A percentile compares a stretch with the other conserved stretches of the same genome.
These are phyloP conservation scores for Channa maculata DNA, from an alignment of 2,113 vertebrate genomes.

Conservation along the genomic window DNA sequence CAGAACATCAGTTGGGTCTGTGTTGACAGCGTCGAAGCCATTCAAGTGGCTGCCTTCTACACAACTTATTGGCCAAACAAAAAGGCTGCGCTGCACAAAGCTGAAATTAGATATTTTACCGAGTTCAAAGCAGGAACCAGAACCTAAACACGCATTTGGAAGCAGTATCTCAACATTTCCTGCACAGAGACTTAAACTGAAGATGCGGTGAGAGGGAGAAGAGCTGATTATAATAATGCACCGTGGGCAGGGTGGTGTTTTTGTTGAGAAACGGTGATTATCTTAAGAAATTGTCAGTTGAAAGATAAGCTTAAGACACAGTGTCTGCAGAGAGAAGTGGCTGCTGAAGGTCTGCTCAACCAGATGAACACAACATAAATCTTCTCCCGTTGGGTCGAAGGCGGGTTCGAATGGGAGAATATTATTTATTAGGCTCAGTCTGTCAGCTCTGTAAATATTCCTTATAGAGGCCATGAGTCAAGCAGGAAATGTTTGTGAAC, in stretches of 20 bases:
- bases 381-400: not conserved
- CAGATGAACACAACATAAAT: not conserved
- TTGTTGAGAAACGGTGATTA: conserved; percentile 19
- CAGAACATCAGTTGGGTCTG: conserved; percentile 60
- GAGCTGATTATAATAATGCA: not conserved
- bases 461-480: conserved; percentile 46
- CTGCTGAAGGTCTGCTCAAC: not conserved
- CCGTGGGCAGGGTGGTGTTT: conserved; percentile 9
- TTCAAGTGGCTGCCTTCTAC: conserved; percentile 42
- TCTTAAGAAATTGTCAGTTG: conserved; percentile 9
- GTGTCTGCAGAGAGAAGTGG: conserved; percentile 3
- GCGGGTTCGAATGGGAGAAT: conserved; percentile 6
- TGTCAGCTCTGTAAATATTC: conserved; percentile 78
- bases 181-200: not conserved
- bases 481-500: conserved; percentile 49
- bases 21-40: conserved; percentile 51
- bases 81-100: conserved; percentile 39
- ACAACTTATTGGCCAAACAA: conserved; percentile 54
- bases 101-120: conserved; percentile 61
- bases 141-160: conserved; percentile 39
- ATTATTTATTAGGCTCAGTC: conserved; percentile 52
- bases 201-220: conserved; percentile 26
- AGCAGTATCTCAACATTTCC: conserved; percentile 10
- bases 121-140: conserved; percentile 52
- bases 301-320: conserved; percentile 16